phyloP scores from a whole-genome alignment of 1,140 invertebrate genomes.

The Sinonovacula constricta region DNA sequence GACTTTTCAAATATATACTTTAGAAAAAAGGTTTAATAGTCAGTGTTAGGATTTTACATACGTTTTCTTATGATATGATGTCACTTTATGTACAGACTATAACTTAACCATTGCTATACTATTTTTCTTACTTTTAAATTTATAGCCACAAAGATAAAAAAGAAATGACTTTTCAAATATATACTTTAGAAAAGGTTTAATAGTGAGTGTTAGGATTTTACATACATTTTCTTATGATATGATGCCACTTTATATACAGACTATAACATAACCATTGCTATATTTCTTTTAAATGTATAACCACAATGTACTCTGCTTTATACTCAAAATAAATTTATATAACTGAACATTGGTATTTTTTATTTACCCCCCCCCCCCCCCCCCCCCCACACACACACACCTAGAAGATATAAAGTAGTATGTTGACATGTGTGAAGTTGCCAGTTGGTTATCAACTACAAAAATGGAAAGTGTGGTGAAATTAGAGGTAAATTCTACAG shows the following conservation, averaged over 20 bases:
- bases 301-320: no score
- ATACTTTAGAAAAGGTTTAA: no score
- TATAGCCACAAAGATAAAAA: neutral
- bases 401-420: neutral
- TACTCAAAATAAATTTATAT: no score
- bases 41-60: neutral
- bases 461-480: neutral
- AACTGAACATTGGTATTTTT: no score
- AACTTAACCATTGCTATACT: neutral
- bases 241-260: no score
- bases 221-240: no score
- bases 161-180: neutral
- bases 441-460: neutral
- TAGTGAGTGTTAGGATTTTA: neutral
- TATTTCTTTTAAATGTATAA: no score
- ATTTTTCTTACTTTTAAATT: neutral
- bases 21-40: neutral
- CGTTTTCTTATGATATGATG: neutral
- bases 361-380: no score
- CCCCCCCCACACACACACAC: no score
- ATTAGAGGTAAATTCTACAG: constrained; percentile 1
- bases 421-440: no score
- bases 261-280: no score
- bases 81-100: neutral
- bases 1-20: neutral